A percentile compares a stretch with the other conserved stretches of the same genome.
Evolutionary conservation across 2,113 vertebrate species (phyloP).

Genomic region (Cisticola juncidis): DNA sequence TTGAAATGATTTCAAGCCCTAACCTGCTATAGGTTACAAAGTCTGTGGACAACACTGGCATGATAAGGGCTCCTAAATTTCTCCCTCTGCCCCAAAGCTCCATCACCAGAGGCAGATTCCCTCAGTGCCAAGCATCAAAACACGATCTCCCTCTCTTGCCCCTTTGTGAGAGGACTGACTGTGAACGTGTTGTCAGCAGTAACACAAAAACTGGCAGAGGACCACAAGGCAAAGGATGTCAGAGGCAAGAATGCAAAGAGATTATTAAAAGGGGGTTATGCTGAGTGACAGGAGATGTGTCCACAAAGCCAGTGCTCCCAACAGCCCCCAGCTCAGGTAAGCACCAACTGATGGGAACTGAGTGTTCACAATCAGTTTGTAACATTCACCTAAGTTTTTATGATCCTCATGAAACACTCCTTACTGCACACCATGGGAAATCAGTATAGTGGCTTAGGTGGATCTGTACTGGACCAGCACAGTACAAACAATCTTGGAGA

Average conservation of each 20-base stretch:
- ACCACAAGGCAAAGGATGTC: neutral
- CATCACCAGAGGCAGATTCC: neutral
- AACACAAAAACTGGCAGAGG: neutral
- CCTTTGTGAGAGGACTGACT: neutral
- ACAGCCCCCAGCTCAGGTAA: neutral
- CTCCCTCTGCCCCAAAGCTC: neutral
- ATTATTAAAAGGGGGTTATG: neutral
- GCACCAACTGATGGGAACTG: neutral
- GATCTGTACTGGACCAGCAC: neutral
- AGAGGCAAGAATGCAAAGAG: neutral
- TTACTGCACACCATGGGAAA: neutral
- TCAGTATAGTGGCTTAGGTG: neutral
- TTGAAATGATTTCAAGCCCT: neutral
- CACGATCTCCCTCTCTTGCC: neutral
- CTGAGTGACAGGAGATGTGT: fast-evolving
- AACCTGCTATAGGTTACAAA: neutral
- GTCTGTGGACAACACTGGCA: neutral
- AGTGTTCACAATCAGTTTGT: neutral
- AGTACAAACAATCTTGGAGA: neutral
- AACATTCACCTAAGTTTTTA: neutral
- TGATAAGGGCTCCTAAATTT: neutral
- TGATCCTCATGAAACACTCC: neutral
- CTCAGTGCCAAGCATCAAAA: neutral
- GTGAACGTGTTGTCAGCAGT: neutral
- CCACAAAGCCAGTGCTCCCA: neutral